phyloP scores from a whole-genome alignment of 2,888 invertebrate species.

The Autographa gamma region DNA sequence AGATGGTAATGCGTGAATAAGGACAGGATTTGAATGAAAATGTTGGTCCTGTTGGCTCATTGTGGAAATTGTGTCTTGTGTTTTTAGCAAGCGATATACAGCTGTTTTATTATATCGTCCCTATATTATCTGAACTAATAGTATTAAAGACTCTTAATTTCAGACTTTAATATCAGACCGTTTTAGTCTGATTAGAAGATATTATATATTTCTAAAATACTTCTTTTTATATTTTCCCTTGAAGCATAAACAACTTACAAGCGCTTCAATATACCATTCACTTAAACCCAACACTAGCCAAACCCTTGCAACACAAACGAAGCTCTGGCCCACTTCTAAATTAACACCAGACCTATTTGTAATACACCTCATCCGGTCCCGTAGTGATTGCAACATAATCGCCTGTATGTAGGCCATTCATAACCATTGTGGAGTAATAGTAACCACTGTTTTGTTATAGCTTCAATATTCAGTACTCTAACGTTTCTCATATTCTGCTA shows the following conservation, averaged over 20 bases:
- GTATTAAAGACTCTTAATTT: not conserved
- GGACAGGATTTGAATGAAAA: constrained; percentile 32
- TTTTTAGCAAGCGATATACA: not conserved
- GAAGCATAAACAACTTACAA: too few relatives aligned
- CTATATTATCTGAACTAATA: too few relatives aligned
- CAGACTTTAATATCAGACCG: not conserved
- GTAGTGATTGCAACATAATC: constrained; percentile 45
- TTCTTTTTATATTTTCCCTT: not conserved
- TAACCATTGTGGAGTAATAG: constrained; percentile 2
- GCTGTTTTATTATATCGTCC: not conserved
- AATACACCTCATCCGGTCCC: constrained; percentile 67
- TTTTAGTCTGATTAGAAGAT: not conserved
- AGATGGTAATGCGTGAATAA: constrained; percentile 24
- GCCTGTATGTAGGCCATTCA: constrained; percentile 40
- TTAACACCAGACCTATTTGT: constrained; percentile 66
- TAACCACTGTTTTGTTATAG: constrained; percentile 2
- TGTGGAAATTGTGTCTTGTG: not conserved
- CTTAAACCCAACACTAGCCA: constrained; percentile 3
- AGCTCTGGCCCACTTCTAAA: constrained; percentile 68
- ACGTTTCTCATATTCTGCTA: too few relatives aligned
- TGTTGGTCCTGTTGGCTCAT: not conserved
- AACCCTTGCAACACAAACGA: constrained; percentile 51
- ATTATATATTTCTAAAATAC: too few relatives aligned
- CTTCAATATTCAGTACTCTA: not conserved
- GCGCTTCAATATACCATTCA: too few relatives aligned